These are phyloP conservation scores for Gortyna flavago DNA, from an alignment of 2,888 invertebrate species.

Conservation along the genomic window DNA sequence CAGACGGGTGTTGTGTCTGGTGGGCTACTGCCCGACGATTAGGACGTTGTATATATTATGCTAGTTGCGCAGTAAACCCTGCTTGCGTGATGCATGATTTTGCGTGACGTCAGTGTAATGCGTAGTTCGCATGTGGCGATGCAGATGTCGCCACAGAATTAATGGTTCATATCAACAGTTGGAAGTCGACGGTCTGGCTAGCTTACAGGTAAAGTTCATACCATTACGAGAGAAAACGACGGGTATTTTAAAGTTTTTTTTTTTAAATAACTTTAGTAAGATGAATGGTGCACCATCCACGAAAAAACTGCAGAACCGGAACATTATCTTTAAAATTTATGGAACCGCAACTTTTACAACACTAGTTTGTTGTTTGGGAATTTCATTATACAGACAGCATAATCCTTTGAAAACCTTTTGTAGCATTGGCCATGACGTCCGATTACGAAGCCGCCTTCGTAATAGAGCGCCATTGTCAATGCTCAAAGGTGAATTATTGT, in stretches of 20 bases:
- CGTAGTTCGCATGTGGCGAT: too few species aligned
- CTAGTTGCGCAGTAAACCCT: too few species aligned
- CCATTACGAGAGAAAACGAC: not conserved
- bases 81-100: too few species aligned
- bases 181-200: not conserved
- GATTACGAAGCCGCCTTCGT: not conserved
- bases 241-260: not conserved
- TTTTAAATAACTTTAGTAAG: not conserved
- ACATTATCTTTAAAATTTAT: not conserved
- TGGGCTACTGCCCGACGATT: too few species aligned
- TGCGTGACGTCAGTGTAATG: too few species aligned
- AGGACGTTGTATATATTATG: too few species aligned
- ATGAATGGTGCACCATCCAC: not conserved
- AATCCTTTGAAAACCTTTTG: too few species aligned
- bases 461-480: conserved; percentile 13
- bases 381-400: not conserved
- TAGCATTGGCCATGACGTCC: conserved; percentile 8
- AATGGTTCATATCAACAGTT: not conserved
- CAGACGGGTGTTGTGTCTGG: too few species aligned
- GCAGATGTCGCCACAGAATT: not conserved
- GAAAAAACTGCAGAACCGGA: not conserved
- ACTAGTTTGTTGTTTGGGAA: not conserved
- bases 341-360: not conserved
- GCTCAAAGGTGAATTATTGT: conserved; percentile 11
- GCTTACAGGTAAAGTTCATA: not conserved